Base-by-base conservation (phyloP, 2,797 vertebrate species). In the Cryptoblepharus egeriae region DNA sequence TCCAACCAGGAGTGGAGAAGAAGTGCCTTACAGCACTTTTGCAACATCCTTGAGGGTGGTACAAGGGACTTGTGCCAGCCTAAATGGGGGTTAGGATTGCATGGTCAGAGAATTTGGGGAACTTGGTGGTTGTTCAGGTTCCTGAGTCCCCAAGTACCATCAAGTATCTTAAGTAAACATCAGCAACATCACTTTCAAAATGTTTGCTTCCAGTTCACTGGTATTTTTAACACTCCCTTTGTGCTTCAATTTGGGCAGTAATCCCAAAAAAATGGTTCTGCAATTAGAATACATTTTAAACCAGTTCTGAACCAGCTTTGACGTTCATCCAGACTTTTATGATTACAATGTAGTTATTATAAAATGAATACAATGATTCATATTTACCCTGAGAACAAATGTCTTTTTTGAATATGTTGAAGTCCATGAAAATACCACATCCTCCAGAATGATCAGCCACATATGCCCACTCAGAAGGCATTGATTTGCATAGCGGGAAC, bases 401-500 rank as follows among this genome's bases (percentile, higher is more conserved):
- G 73, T 3, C 60, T 42, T 61, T 75, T 39, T 52, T 52, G 18
- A 52, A 52, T 15, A 52, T 52, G 49, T 52, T 52, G 49, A 15
- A 52, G 49, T 52, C 13, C 45, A 10, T 16, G 13, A 52, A 52
- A 13, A 26, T 42, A 30, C 55, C 37, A n/a, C 37, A 79, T 30
- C 35, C 65, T 79, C 52, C 52, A n/a, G 26, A 32, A 49, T 55
- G 26, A 45, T 67, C 61, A 67, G 63, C 35, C 42, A 28, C 10
- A 58, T 79, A 69, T 69, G 13, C 52, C 67, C 55, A 32, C 28
- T 69, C 16, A 78, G 57, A 89, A 79, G 68, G 37, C 69, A 86
- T 69, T 70, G 39, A 61, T 74, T 88, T 75, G 28, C 85, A 32
- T 87, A 86, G 89, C 74, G 42, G 84, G 77, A 79, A 79, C 20